These are phyloP conservation scores for Sinodicranocentrus sp. DNA, from an alignment of 2,888 invertebrate species.

Conservation along the genomic window DNA sequence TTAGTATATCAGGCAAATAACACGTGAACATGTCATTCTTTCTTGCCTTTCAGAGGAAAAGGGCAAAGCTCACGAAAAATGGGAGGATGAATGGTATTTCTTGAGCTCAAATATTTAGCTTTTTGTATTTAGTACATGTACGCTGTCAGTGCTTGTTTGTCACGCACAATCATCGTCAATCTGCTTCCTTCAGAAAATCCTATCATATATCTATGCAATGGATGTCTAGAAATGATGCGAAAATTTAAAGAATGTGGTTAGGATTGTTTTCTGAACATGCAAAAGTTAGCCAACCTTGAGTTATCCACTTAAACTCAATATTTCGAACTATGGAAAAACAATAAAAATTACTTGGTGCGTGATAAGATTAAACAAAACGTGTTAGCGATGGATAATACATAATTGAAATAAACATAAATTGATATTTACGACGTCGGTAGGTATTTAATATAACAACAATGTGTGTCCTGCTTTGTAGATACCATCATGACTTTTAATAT, in stretches of 20 bases:
- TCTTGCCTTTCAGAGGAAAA: neutral
- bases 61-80: neutral
- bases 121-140: neutral
- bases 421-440: too few relatives aligned
- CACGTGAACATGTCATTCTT: neutral
- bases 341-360: too few relatives aligned
- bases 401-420: too few relatives aligned
- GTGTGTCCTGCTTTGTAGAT: too few relatives aligned
- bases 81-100: neutral
- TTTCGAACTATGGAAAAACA: too few relatives aligned
- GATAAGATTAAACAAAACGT: too few relatives aligned
- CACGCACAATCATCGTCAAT: conserved; percentile 3
- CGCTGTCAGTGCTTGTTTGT: conserved; percentile 20
- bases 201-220: neutral
- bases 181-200: neutral
- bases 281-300: neutral
- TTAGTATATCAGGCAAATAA: neutral
- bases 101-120: too few relatives aligned
- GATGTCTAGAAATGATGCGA: neutral
- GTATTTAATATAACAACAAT: too few relatives aligned
- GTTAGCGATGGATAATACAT: too few relatives aligned
- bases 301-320: neutral
- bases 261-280: neutral
- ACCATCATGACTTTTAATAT: too few relatives aligned
- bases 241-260: neutral